Evolutionary conservation across 2,888 invertebrate species (phyloP).

Genomic region (Torymus auratus): DNA sequence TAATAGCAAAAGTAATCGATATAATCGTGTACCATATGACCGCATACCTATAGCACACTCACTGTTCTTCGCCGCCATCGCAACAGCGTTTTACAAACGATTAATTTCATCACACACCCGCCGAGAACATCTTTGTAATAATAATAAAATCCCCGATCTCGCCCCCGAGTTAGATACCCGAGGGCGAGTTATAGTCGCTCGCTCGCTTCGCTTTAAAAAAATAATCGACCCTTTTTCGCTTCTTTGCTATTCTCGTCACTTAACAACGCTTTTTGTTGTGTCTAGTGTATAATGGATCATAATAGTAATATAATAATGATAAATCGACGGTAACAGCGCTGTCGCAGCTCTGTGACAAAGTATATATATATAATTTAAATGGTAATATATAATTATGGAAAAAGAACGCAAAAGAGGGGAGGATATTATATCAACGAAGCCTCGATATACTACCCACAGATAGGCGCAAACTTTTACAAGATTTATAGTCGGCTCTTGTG

Average conservation of each 20-base stretch:
- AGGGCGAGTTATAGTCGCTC: too few relatives aligned
- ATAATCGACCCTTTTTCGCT: constrained; percentile 26
- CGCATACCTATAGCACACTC: constrained; percentile 1
- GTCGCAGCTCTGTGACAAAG: too few relatives aligned
- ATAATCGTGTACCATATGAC: constrained; percentile 27
- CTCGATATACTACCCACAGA: constrained; percentile 19
- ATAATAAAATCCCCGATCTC: too few relatives aligned
- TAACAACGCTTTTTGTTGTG: too few relatives aligned
- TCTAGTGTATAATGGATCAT: too few relatives aligned
- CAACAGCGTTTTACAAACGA: constrained; percentile 46
- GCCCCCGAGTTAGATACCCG: too few relatives aligned
- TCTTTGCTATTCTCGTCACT: background rate
- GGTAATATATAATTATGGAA: too few relatives aligned
- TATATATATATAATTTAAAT: too few relatives aligned
- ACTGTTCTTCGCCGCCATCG: constrained; percentile 3
- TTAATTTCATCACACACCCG: background rate
- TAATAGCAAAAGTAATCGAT: constrained; percentile 52
- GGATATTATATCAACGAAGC: constrained; percentile 11
- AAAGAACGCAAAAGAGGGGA: too few relatives aligned
- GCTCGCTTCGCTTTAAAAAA: constrained; percentile 5
- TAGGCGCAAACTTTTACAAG: constrained; percentile 30
- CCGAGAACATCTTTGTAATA: too few relatives aligned
- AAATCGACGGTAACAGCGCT: too few relatives aligned
- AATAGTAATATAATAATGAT: too few relatives aligned
- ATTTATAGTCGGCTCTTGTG: constrained; percentile 5